Percentiles rank a stretch among this genome's conserved stretches.
phyloP scores from a whole-genome alignment of 2,888 invertebrate genomes.

The Deroplatys truncata region DNA sequence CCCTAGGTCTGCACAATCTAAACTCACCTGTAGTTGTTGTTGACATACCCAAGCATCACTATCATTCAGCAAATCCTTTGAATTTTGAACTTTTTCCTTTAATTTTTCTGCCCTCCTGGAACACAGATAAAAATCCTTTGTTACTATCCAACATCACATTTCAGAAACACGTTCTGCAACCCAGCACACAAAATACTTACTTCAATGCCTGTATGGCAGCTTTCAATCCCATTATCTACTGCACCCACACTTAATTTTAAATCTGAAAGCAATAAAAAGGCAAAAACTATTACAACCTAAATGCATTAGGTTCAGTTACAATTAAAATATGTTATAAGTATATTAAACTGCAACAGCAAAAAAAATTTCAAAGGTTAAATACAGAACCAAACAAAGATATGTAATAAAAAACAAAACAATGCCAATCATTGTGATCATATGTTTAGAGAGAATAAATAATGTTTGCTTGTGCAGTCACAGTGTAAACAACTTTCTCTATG shows the following conservation, averaged over 20 bases:
- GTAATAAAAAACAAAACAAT: neutral
- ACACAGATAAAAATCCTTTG: constrained; percentile 10
- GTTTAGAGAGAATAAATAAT: neutral
- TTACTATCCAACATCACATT: neutral
- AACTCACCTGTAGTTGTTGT: constrained; percentile 46
- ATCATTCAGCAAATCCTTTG: constrained; percentile 52
- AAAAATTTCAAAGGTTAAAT: neutral
- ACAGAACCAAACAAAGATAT: neutral
- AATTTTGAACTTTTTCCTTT: constrained; percentile 63
- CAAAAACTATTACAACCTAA: neutral
- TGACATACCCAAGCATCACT: constrained; percentile 51
- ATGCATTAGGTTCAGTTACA: neutral
- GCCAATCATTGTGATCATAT: neutral
- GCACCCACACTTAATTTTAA: constrained; percentile 28
- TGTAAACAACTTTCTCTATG: neutral
- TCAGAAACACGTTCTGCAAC: neutral
- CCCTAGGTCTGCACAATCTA: constrained; percentile 15
- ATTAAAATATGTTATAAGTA: neutral
- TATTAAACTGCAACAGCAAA: neutral
- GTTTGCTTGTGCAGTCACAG: neutral
- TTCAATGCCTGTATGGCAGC: constrained; percentile 71
- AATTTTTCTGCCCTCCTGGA: constrained; percentile 69
- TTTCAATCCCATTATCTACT: constrained; percentile 64
- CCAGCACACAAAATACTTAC: constrained; percentile 46
- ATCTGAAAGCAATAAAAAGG: neutral